Evolutionary conservation across 2,113 vertebrate genomes (phyloP).

Genomic region (Lepisosteus oculatus): DNA sequence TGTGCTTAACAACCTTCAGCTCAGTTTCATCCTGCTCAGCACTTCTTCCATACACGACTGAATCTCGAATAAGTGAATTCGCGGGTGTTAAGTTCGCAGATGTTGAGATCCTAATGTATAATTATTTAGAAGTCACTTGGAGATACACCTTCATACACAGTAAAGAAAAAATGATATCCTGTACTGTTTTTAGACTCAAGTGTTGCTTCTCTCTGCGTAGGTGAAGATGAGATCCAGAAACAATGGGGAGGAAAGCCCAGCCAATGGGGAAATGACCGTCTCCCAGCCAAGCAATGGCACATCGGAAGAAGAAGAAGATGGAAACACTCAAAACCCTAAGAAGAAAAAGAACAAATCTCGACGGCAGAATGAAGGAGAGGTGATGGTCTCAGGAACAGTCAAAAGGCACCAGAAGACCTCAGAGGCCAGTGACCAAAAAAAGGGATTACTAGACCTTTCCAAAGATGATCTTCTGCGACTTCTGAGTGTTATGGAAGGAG

Average conservation of each 20-base stretch:
- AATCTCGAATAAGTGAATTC: too few relatives aligned
- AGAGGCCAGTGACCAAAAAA: constrained; percentile 56
- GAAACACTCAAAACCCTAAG: constrained; percentile 63
- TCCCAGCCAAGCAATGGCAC: constrained; percentile 61
- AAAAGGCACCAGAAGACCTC: constrained; percentile 64
- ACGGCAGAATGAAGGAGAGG: constrained; percentile 66
- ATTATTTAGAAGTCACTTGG: too few relatives aligned
- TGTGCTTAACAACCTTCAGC: too few relatives aligned
- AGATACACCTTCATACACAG: too few relatives aligned
- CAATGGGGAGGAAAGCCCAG: constrained; percentile 72
- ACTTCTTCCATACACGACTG: too few relatives aligned
- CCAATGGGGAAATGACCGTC: constrained; percentile 67
- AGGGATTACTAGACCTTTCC: constrained; percentile 68
- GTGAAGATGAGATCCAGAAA: constrained; percentile 87
- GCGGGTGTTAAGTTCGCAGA: too few relatives aligned
- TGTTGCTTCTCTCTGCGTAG: constrained; percentile 51
- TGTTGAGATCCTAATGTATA: too few relatives aligned
- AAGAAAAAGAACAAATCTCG: constrained; percentile 78
- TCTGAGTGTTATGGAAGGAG: constrained; percentile 94
- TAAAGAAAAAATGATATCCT: too few relatives aligned
- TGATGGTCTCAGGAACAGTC: constrained; percentile 71
- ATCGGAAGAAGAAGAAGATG: constrained; percentile 57
- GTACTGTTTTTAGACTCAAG: not conserved
- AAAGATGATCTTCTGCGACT: constrained; percentile 83
- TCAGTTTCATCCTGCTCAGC: too few relatives aligned